Evolutionary conservation across 2,113 vertebrate species (phyloP).

Genomic region (Silurus asotus): DNA sequence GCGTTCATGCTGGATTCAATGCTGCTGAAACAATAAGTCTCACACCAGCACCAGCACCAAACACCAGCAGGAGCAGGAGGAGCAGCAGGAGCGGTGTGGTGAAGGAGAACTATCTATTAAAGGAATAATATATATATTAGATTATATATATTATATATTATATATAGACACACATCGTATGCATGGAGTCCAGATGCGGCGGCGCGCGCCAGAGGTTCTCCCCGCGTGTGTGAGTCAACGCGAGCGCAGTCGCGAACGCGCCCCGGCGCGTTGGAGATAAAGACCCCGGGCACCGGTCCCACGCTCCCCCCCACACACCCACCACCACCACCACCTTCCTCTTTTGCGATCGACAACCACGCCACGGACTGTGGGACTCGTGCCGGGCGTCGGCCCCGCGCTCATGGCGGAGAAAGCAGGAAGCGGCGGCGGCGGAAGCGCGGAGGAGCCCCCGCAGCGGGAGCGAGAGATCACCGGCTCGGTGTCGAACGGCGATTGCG

Average conservation of each 20-base stretch:
- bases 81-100: neutral
- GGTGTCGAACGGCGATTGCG: slow-evolving; percentile 29
- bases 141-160: too few relatives aligned
- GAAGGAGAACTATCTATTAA: neutral
- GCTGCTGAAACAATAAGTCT: slow-evolving; percentile 48
- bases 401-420: slow-evolving; percentile 37
- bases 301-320: too few relatives aligned
- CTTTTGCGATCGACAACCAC: neutral
- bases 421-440: neutral
- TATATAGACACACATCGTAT: neutral
- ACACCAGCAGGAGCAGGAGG: neutral
- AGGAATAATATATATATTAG: too few relatives aligned
- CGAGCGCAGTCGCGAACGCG: too few relatives aligned
- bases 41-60: neutral
- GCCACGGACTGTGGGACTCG: neutral
- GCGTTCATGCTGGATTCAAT: slow-evolving; percentile 26
- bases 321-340: too few relatives aligned
- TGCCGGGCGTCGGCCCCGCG: neutral
- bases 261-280: too few relatives aligned
- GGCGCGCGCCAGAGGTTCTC: slow-evolving; percentile 20
- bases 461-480: neutral
- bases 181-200: slow-evolving; percentile 22
- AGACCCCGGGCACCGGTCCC: too few relatives aligned
- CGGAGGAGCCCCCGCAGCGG: neutral
- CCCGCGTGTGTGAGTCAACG: neutral